These are phyloP conservation scores for Hypsopygia costalis DNA, from an alignment of 2,888 invertebrate species.

Conservation along the genomic window DNA sequence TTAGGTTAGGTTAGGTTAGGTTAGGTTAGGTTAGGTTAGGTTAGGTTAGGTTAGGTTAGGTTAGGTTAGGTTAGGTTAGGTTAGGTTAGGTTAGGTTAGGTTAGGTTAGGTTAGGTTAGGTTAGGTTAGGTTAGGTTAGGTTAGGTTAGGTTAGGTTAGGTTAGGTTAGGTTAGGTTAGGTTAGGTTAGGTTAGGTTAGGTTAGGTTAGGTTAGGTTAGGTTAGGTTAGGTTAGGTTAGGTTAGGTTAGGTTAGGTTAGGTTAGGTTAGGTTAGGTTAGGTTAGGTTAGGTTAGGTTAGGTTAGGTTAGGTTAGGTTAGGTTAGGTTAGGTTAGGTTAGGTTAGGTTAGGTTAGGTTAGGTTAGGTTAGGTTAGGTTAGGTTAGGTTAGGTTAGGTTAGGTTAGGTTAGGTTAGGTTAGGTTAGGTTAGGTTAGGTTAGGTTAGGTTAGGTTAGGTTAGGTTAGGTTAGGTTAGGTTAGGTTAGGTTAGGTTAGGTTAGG, in stretches of 20 bases:
- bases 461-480: slow-evolving; percentile 18
- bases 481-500: slow-evolving; percentile 16
- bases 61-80: slow-evolving; percentile 13
- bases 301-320: slow-evolving; percentile 15
- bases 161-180: slow-evolving; percentile 16
- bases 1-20: slow-evolving; percentile 12
- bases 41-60: slow-evolving; percentile 14
- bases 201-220: slow-evolving; percentile 15
- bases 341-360: slow-evolving; percentile 15
- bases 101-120: slow-evolving; percentile 15
- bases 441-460: slow-evolving; percentile 18
- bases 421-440: slow-evolving; percentile 18
- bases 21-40: slow-evolving; percentile 12
- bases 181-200: slow-evolving; percentile 15
- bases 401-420: slow-evolving; percentile 15
- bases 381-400: slow-evolving; percentile 18
- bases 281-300: slow-evolving; percentile 13
- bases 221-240: slow-evolving; percentile 14
- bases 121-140: slow-evolving; percentile 17
- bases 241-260: slow-evolving; percentile 15
- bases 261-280: slow-evolving; percentile 13
- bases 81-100: slow-evolving; percentile 13
- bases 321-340: slow-evolving; percentile 15
- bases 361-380: slow-evolving; percentile 18
- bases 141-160: slow-evolving; percentile 13